phyloP scores from a whole-genome alignment of 2,797 vertebrate species.

The Kryptolebias ocellatus region DNA sequence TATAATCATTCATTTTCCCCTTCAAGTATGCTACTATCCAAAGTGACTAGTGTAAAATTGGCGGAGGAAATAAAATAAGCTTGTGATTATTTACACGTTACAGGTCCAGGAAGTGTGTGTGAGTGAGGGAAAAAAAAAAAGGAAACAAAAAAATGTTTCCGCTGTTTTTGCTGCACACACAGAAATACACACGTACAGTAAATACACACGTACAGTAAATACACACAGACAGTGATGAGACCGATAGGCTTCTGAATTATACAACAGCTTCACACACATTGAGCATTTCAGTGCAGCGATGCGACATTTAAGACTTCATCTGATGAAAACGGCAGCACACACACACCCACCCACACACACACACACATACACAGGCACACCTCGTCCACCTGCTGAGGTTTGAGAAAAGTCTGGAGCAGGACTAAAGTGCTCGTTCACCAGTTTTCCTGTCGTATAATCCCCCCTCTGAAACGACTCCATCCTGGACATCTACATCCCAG shows the following conservation, averaged over 20 bases:
- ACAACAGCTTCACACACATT: constrained; percentile 29
- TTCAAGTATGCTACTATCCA: constrained; percentile 82
- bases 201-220: neutral
- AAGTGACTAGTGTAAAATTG: constrained; percentile 85
- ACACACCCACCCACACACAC: neutral
- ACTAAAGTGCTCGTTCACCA: constrained; percentile 24
- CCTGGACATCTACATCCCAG: neutral
- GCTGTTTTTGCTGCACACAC: constrained; percentile 14
- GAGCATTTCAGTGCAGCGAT: constrained; percentile 40
- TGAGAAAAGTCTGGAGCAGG: constrained; percentile 12
- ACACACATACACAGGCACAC: constrained; percentile 6
- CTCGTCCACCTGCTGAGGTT: constrained; percentile 8
- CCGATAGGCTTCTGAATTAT: constrained; percentile 39
- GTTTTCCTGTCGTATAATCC: neutral
- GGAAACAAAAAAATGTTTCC: constrained; percentile 22
- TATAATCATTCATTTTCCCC: constrained; percentile 76
- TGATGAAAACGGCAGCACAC: constrained; percentile 21
- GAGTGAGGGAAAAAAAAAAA: neutral
- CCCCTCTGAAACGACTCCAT: constrained; percentile 1
- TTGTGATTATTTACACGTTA: constrained; percentile 72
- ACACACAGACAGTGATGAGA: constrained; percentile 46
- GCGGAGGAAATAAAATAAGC: constrained; percentile 65
- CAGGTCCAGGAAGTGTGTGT: constrained; percentile 56
- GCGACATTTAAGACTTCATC: constrained; percentile 53
- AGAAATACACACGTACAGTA: constrained; percentile 1